These are phyloP conservation scores for Pteropus alecto DNA, from an alignment of 2,113 vertebrate genomes.

Conservation along the genomic window DNA sequence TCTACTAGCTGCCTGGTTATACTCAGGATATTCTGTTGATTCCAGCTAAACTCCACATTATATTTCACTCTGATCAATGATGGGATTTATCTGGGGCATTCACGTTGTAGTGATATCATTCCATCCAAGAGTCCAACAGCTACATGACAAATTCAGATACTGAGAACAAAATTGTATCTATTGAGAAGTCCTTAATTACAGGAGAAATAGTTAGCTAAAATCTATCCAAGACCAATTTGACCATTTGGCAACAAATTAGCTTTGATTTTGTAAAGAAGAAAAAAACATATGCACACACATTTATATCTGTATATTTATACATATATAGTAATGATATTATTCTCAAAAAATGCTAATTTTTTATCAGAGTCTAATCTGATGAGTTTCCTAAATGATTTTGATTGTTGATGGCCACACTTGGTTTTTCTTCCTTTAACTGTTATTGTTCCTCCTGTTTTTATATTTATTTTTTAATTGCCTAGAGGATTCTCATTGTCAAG, in stretches of 20 bases:
- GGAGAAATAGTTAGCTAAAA: not conserved
- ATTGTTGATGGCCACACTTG: rapidly evolving
- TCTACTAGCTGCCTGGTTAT: not conserved
- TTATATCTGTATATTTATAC: too few species aligned
- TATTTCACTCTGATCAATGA: not conserved
- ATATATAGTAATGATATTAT: not conserved
- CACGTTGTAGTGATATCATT: not conserved
- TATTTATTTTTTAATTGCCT: not conserved
- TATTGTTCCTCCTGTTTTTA: not conserved
- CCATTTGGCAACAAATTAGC: not conserved
- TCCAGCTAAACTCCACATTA: not conserved
- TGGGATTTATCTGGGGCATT: not conserved
- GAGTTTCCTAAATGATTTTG: not conserved
- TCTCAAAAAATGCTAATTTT: not conserved
- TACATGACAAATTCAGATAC: not conserved
- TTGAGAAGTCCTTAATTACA: not conserved
- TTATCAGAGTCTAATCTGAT: not conserved
- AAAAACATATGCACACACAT: too few species aligned
- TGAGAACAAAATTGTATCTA: not conserved
- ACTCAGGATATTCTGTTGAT: not conserved
- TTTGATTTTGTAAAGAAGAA: not conserved
- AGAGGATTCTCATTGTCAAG: not conserved
- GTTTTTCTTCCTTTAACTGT: not conserved
- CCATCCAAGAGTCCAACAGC: too few species aligned
- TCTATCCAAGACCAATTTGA: not conserved